phyloP scores from a whole-genome alignment of 2,113 vertebrate genomes.

The Nycticorax nycticorax region DNA sequence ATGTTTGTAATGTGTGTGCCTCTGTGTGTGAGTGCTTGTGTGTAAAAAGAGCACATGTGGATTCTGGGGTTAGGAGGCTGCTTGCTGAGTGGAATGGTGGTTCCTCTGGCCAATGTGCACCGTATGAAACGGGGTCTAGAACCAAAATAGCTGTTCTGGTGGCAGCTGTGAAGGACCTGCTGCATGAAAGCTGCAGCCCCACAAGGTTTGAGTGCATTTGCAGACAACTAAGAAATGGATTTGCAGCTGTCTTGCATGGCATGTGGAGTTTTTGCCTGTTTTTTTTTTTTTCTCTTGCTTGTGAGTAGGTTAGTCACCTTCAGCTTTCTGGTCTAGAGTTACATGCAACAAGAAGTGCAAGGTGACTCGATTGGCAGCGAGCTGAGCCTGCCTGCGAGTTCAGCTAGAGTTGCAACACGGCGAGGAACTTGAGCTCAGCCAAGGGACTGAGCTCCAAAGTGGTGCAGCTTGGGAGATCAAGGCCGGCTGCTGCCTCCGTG shows the following conservation, averaged over 20 bases:
- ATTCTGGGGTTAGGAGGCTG: neutral
- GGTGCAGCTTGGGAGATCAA: neutral
- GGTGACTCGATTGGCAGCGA: neutral
- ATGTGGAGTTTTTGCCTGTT: neutral
- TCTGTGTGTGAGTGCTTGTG: rapidly evolving
- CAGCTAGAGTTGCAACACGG: neutral
- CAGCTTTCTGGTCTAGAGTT: neutral
- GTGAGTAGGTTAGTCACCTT: neutral
- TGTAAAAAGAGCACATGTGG: rapidly evolving
- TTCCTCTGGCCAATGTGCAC: rapidly evolving
- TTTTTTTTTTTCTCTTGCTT: neutral
- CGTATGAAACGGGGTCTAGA: rapidly evolving
- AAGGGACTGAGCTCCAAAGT: neutral
- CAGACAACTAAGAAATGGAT: neutral
- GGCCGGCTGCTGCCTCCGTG: neutral
- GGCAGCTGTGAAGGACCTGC: neutral
- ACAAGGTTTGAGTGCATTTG: neutral
- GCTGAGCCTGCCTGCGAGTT: neutral
- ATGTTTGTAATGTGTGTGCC: neutral
- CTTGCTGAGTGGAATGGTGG: rapidly evolving
- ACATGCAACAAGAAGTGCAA: neutral
- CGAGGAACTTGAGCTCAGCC: neutral
- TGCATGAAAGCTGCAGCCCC: neutral
- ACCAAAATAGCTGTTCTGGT: neutral
- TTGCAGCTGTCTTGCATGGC: neutral